Base-by-base conservation (phyloP, 2,888 invertebrate genomes). In the Nemapogon koenigi region DNA sequence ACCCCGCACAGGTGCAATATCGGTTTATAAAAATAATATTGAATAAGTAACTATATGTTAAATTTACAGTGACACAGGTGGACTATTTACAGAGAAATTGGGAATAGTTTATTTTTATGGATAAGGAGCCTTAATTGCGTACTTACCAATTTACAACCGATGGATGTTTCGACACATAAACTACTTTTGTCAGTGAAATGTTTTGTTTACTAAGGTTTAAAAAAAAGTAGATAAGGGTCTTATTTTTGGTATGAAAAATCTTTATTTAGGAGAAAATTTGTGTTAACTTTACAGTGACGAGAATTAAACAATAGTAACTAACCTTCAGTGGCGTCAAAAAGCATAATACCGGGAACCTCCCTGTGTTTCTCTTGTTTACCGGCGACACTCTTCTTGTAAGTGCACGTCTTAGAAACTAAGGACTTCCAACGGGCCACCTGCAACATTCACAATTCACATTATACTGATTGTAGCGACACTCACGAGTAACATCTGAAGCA, bases 381-480 rank as follows among this genome's bases (percentile, higher is more conserved):
- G 0, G 62, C 51, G 2, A 59, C 49, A 0, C 62, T 62, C 50
- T 86, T 83, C 59, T 84, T 85, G 59, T 89, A 92, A 1, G 87
- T 84, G 39, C 87, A 85, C 13, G 91, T 88, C 49, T 85, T 84
- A 0, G 92, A 91, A 37, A 87, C 82, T 1, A 95, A 57, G 3
- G 87, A 80, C 56, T 89, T 89, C 94, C 94, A 95, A 51, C 89
- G 84, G 0, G 88, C 89, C 35, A 87, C 84, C 81, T 67, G 48
- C 10, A 6, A 17, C 10, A 17, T 16, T n/a, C n/a, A n/a, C n/a
- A n/a, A n/a, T n/a, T n/a, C n/a, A n/a, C n/a, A n/a, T n/a, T n/a
- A n/a, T n/a, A n/a, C n/a, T n/a, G n/a, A n/a, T n/a, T n/a, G n/a
- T n/a, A n/a, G n/a, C n/a, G n/a, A n/a, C n/a, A n/a, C n/a, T n/a